Percentiles rank a stretch among this genome's conserved stretches.
Evolutionary conservation across 2,113 vertebrate species (phyloP).

Genomic region (Dromas ardeola): DNA sequence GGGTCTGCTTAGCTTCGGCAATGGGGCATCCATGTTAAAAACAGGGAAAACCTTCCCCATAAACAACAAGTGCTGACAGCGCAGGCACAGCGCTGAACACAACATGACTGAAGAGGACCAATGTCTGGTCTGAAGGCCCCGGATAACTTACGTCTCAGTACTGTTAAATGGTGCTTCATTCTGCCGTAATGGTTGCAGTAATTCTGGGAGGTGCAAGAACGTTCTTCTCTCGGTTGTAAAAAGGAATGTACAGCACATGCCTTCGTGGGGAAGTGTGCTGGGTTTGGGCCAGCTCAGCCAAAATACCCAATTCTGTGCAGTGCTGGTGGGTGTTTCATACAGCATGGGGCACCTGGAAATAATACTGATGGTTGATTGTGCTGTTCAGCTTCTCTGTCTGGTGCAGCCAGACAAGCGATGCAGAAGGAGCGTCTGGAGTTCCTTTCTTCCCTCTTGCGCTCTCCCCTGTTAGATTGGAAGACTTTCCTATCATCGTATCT

Average conservation of each 20-base stretch:
- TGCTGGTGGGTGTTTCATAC: neutral
- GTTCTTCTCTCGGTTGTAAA: neutral
- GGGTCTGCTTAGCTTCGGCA: neutral
- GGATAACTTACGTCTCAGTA: neutral
- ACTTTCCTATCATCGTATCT: neutral
- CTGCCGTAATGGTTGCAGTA: neutral
- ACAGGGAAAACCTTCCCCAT: neutral
- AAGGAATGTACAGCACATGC: neutral
- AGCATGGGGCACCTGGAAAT: neutral
- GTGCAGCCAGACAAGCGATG: neutral
- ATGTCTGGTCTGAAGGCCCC: neutral
- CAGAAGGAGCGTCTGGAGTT: neutral
- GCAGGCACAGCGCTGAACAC: neutral
- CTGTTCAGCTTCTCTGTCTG: neutral
- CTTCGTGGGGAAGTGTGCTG: neutral
- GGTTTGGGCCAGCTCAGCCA: neutral
- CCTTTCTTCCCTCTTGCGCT: neutral
- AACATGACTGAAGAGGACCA: neutral
- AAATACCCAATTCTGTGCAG: neutral
- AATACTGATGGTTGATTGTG: neutral
- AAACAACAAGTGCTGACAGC: neutral
- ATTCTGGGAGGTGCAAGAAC: neutral
- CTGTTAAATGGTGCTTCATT: neutral
- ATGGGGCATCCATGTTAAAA: neutral
- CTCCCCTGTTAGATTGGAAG: neutral